Evolutionary conservation across 92 coral and sea anemone species (phyloP).

Genomic region (Palythoa heliodiscus): DNA sequence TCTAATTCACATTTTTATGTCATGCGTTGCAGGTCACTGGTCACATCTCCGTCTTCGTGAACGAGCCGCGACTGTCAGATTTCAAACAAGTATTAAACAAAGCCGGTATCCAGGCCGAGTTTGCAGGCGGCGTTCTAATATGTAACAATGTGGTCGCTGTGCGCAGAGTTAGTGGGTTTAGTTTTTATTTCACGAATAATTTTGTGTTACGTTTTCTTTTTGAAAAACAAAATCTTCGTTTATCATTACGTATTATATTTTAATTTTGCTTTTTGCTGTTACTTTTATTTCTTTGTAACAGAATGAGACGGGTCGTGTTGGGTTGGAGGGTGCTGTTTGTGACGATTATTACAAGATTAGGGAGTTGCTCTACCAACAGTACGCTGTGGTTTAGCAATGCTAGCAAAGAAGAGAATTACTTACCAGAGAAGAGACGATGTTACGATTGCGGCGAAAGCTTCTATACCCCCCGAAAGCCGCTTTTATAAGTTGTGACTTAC

Average conservation of each 20-base stretch:
- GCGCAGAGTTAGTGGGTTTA: constrained; percentile 77
- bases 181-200: not conserved
- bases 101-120: constrained; percentile 96
- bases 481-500: no score
- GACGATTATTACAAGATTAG: constrained; percentile 98
- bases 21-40: constrained; percentile 80
- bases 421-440: not conserved
- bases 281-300: constrained; percentile 13
- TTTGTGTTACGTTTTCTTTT: not conserved
- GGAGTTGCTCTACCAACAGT: constrained; percentile 89
- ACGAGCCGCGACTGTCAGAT: constrained; percentile 99
- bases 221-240: no score
- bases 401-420: not conserved
- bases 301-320: constrained; percentile 99
- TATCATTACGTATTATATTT: no score
- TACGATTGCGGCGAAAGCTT: not conserved
- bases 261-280: not conserved
- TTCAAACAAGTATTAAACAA: constrained; percentile 95
- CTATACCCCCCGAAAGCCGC: no score
- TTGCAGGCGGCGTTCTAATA: constrained; percentile 97
- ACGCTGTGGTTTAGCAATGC: constrained; percentile 76
- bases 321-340: constrained; percentile 97
- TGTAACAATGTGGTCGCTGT: constrained; percentile 95
- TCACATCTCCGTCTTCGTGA: constrained; percentile 93
- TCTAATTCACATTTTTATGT: not conserved